Evolutionary conservation across 2,888 invertebrate species (phyloP).

Genomic region (Abrostola tripartita): DNA sequence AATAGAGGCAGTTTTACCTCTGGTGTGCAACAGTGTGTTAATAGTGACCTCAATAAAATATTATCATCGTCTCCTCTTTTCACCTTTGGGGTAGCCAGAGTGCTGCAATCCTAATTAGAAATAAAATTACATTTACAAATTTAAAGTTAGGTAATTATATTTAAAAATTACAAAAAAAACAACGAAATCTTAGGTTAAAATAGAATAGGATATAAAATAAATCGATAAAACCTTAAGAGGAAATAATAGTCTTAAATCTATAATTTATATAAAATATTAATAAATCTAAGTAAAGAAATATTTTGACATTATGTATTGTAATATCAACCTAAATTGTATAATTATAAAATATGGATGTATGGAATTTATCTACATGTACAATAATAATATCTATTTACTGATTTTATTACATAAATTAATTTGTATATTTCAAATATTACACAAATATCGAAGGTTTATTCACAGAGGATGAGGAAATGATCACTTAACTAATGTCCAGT

Average conservation of each 20-base stretch:
- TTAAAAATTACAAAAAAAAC: conserved; percentile 55
- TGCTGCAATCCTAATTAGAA: background rate
- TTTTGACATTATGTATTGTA: conserved; percentile 35
- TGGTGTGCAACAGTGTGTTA: too few relatives aligned
- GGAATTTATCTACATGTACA: conserved; percentile 30
- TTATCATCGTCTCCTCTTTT: too few relatives aligned
- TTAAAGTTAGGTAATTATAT: conserved; percentile 53
- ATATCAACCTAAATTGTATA: conserved; percentile 35
- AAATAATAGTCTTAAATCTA: conserved; percentile 62
- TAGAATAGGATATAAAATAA: conserved; percentile 51
- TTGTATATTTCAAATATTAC: conserved; percentile 30
- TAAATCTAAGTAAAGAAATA: conserved; percentile 44
- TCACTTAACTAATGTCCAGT: conserved; percentile 41
- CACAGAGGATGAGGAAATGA: conserved; percentile 26
- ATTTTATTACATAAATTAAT: conserved; percentile 40
- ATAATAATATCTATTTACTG: conserved; percentile 42
- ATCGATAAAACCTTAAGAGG: conserved; percentile 56
- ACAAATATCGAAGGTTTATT: conserved; percentile 36
- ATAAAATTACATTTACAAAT: conserved; percentile 26
- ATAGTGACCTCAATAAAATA: too few relatives aligned
- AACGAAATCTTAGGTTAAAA: conserved; percentile 55
- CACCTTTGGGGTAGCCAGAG: too few relatives aligned
- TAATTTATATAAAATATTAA: conserved; percentile 49
- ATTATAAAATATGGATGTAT: conserved; percentile 32
- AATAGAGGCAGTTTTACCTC: too few relatives aligned